Conservation (phyloP, 2,888 invertebrate species). For the Spodoptera exigua region DNA sequence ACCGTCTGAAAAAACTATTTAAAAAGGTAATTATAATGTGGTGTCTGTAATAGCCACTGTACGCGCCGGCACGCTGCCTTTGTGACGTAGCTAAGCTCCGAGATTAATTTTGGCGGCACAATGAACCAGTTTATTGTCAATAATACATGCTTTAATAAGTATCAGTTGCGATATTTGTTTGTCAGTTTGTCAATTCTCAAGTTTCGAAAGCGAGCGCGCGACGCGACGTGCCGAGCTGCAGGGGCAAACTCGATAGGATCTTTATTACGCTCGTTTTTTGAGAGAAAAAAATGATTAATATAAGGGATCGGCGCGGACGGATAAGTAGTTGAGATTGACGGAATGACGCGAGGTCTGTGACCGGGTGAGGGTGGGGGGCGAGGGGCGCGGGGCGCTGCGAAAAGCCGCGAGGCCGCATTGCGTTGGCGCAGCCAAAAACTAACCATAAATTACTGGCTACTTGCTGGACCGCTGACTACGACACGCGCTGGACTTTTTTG, state of each 20-base stretch:
- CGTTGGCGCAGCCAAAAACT: slow-evolving; percentile 87
- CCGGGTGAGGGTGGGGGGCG: slow-evolving; percentile 69
- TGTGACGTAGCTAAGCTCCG: slow-evolving; percentile 86
- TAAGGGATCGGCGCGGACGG: slow-evolving; percentile 84
- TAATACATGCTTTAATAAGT: slow-evolving; percentile 83
- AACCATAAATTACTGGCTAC: slow-evolving; percentile 89
- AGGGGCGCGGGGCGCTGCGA: slow-evolving; percentile 70
- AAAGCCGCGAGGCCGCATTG: slow-evolving; percentile 87
- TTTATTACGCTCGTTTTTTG: slow-evolving; percentile 81
- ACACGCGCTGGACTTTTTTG: slow-evolving; percentile 85
- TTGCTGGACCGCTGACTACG: slow-evolving; percentile 82
- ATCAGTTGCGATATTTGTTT: slow-evolving; percentile 84
- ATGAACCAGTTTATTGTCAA: slow-evolving; percentile 85
- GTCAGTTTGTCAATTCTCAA: slow-evolving; percentile 83
- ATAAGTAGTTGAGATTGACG: slow-evolving; percentile 88
- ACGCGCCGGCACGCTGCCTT: slow-evolving; percentile 83
- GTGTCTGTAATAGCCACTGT: slow-evolving; percentile 85
- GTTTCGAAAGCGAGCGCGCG: slow-evolving; percentile 78
- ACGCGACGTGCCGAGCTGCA: slow-evolving; percentile 67
- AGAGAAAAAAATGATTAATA: slow-evolving; percentile 84
- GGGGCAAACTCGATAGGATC: slow-evolving; percentile 79
- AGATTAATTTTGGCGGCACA: slow-evolving; percentile 88
- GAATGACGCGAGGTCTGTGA: slow-evolving; percentile 87
- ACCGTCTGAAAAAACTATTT: slow-evolving; percentile 86
- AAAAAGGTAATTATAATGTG: slow-evolving; percentile 88